Evolutionary conservation across 2,888 invertebrate species (phyloP).

Genomic region (Eristalis intricaria): DNA sequence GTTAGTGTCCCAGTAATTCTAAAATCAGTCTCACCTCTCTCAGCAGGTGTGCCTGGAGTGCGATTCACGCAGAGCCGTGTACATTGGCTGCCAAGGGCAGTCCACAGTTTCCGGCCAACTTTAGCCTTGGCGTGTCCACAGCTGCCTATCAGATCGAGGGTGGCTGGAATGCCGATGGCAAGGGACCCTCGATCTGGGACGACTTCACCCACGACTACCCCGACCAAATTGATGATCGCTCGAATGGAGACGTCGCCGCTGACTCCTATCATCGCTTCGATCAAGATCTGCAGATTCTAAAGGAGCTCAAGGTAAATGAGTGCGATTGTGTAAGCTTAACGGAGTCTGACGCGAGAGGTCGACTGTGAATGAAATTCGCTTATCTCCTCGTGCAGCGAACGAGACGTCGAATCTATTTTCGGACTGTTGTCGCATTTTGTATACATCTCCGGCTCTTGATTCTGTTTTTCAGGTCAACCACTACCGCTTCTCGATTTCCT

Average conservation of each 20-base stretch:
- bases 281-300: conserved; percentile 83
- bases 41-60: conserved; percentile 13
- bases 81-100: conserved; percentile 63
- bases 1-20: neutral
- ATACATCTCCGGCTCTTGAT: neutral
- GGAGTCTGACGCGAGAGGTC: neutral
- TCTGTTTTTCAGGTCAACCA: conserved; percentile 77
- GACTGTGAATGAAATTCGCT: neutral
- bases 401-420: neutral
- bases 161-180: conserved; percentile 79
- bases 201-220: conserved; percentile 78
- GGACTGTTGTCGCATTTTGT: neutral
- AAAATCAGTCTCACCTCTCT: neutral
- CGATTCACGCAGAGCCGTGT: conserved; percentile 25
- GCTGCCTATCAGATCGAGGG: conserved; percentile 77
- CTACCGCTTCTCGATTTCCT: conserved; percentile 85
- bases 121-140: conserved; percentile 76
- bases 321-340: neutral
- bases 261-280: conserved; percentile 84
- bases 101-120: conserved; percentile 74
- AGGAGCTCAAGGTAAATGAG: conserved; percentile 81
- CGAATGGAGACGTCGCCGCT: conserved; percentile 84
- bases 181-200: conserved; percentile 83
- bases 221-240: conserved; percentile 80
- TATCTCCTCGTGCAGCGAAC: neutral